Evolutionary conservation across 2,888 invertebrate genomes (phyloP), one percentile per base, ranked within the genome.

Genomic region (Abrostola triplasia): DNA sequence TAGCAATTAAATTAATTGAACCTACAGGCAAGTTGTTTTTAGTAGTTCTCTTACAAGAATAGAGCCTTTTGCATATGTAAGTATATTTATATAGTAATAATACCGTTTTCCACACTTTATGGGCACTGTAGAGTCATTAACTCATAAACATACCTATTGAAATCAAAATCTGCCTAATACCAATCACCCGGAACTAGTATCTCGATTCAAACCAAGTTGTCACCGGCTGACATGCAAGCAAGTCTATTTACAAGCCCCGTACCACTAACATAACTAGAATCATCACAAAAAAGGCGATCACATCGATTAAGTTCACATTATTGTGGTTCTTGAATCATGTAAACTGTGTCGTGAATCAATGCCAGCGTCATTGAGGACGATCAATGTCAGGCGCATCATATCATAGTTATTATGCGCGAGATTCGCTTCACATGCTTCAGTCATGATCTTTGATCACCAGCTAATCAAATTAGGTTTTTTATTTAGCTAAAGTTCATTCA

Each of bases 221-320:
- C 36, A 41, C 41, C 9, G 36, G 7, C 9, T 9, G 41, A 41
- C 36, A 51, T 36, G 5, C 24, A 59, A 57, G 47, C 10, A 35
- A 40, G 64, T 61, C 9, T 42, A 58, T 59, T n/a, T 58, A 5
- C 44, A 47, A 48, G 54, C n/a, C 36, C 8, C 5, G 13, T 11
- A 41, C 36, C 13, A 47, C 24, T 11, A 56, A 37, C 47, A 50
- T 37, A 35, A 11, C 11, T 24, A 48, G 13, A n/a, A 44, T 8
- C 36, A 52, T 13, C 13, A 59, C 42, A 58, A 67, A 66, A 74
- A 74, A 24, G 2, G 24, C n/a, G 44, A 54, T 59, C 44, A 24
- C 36, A 59, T 59, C 77, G 63, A 77, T 76, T 76, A 77, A 66
- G 51, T 73, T 77, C 73, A 58, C 77, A 70, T 75, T 62, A 75